phyloP scores from a whole-genome alignment of 2,113 vertebrate genomes.

The Irena cyanogastra region DNA sequence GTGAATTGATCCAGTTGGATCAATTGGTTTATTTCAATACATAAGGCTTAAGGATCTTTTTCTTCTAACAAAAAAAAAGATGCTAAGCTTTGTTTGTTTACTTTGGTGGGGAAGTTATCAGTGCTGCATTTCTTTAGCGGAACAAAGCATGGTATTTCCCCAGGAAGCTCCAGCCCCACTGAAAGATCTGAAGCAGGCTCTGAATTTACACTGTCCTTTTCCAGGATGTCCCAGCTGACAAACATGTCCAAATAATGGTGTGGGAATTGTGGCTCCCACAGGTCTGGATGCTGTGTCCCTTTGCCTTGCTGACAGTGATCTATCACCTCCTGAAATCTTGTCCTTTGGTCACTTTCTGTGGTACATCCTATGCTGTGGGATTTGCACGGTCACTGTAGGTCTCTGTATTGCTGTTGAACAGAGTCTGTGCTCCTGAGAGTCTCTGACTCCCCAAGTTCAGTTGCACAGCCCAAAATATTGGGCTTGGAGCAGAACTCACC shows the following conservation, averaged over 20 bases:
- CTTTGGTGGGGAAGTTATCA: not conserved
- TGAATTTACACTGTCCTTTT: not conserved
- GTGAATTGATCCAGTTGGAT: too few relatives aligned
- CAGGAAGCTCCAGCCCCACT: not conserved
- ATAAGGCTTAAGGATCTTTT: too few relatives aligned
- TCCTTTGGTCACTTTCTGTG: not conserved
- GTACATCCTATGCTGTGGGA: not conserved
- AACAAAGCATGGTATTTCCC: not conserved
- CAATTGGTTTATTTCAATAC: too few relatives aligned
- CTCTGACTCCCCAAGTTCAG: not conserved
- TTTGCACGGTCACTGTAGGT: not conserved
- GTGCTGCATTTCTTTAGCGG: not conserved
- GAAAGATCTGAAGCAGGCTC: not conserved
- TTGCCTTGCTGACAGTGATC: not conserved
- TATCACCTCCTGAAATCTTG: not conserved
- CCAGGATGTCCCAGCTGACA: not conserved
- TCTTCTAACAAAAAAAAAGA: too few relatives aligned
- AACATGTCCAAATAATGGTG: not conserved
- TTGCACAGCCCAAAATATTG: fast-evolving
- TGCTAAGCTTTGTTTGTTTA: too few relatives aligned
- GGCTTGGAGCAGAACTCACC: not conserved
- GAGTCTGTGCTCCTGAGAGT: not conserved
- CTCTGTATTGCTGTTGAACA: not conserved
- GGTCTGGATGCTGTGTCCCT: not conserved
- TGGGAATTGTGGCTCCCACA: not conserved